phyloP scores from a whole-genome alignment of 2,888 invertebrate genomes.

The Ashinkailepas kermadecensis region DNA sequence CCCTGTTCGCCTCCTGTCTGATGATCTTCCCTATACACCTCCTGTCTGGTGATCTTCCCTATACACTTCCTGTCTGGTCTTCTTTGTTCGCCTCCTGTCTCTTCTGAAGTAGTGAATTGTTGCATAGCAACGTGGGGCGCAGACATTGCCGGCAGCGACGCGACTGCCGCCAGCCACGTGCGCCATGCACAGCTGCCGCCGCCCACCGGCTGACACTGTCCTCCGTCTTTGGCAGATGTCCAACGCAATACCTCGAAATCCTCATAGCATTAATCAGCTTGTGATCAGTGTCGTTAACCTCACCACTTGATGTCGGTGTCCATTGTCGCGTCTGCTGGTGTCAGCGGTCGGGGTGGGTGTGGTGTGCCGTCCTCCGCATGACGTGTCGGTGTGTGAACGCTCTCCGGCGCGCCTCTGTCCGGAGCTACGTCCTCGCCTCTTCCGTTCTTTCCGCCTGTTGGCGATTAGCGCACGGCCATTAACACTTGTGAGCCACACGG shows the following conservation, averaged over 20 bases:
- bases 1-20: too few relatives aligned
- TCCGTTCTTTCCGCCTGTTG: neutral
- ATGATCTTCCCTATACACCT: neutral
- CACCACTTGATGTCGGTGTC: neutral
- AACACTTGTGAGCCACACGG: too few relatives aligned
- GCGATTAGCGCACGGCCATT: neutral
- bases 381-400: neutral
- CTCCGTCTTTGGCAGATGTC: neutral
- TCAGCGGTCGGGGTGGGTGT: neutral
- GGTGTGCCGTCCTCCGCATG: too few relatives aligned
- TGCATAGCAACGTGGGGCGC: too few relatives aligned
- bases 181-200: neutral
- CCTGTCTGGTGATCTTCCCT: neutral
- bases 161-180: too few relatives aligned
- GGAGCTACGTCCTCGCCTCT: neutral
- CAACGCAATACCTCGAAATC: neutral
- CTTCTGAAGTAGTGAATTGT: too few relatives aligned
- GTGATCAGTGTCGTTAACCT: neutral
- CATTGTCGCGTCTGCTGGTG: neutral
- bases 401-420: neutral
- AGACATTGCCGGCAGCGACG: too few relatives aligned
- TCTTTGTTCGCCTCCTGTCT: neutral
- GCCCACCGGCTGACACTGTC: neutral
- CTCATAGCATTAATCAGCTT: conserved; percentile 16
- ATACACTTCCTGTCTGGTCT: neutral